Evolutionary conservation across 2,113 vertebrate genomes (phyloP).

Genomic region (Myocastor coypus): DNA sequence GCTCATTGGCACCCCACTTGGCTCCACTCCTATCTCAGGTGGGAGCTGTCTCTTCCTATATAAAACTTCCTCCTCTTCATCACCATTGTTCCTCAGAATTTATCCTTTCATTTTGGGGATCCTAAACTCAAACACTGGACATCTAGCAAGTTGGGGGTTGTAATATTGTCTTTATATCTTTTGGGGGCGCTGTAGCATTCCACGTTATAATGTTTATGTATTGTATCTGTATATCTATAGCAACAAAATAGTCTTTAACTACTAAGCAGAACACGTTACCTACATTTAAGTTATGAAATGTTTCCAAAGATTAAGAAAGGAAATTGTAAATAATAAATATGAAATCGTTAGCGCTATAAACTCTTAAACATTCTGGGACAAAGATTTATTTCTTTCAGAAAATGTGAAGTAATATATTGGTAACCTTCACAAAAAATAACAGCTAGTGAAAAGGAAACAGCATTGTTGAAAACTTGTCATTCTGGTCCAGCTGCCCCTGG

Average conservation of each 20-base stretch:
- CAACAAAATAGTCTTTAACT: slow-evolving; percentile 18
- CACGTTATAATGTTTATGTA: background rate
- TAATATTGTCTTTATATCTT: background rate
- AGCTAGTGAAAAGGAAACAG: background rate
- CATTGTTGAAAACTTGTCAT: background rate
- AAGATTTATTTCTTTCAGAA: background rate
- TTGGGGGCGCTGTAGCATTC: background rate
- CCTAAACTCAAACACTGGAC: background rate
- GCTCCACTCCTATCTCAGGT: background rate
- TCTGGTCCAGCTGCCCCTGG: background rate
- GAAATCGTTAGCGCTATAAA: background rate
- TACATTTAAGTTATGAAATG: background rate
- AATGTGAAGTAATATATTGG: background rate
- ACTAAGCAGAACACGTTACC: background rate
- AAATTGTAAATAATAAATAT: slow-evolving; percentile 37
- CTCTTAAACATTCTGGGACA: background rate
- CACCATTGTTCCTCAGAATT: background rate
- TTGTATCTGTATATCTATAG: background rate
- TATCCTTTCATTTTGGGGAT: background rate
- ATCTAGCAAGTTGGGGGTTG: background rate
- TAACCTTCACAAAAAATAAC: background rate
- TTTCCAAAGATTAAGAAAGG: slow-evolving; percentile 10
- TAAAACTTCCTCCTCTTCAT: background rate
- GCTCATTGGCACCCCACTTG: background rate
- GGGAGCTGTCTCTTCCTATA: background rate